Evolutionary conservation across 2,888 invertebrate species (phyloP).

Genomic region (Leptinotarsa tumamoca): DNA sequence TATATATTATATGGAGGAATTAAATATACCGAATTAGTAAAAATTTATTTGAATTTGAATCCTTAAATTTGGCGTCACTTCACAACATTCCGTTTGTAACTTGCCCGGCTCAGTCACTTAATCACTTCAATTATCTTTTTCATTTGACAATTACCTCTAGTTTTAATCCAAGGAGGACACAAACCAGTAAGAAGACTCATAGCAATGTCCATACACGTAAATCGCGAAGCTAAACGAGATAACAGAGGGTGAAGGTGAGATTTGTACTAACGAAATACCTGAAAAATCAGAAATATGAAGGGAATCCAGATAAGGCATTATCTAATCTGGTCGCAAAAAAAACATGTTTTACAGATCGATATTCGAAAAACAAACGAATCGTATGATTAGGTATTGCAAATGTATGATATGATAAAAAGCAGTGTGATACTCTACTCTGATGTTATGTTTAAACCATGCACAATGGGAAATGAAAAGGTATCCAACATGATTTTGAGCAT

Average conservation of each 20-base stretch:
- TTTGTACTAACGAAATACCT: constrained; percentile 1
- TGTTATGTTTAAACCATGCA: too few relatives aligned
- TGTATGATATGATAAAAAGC: too few relatives aligned
- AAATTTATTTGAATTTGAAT: too few relatives aligned
- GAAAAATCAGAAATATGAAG: background rate
- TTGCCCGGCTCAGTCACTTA: background rate
- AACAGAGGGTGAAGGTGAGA: background rate
- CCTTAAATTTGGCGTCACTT: too few relatives aligned
- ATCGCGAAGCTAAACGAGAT: background rate
- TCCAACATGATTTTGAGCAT: too few relatives aligned
- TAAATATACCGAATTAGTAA: too few relatives aligned
- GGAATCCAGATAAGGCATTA: constrained; percentile 6
- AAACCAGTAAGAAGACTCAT: constrained; percentile 33
- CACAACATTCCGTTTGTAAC: too few relatives aligned
- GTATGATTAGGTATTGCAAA: background rate
- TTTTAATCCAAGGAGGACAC: constrained; percentile 37
- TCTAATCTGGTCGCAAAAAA: constrained; percentile 9
- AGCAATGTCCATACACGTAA: background rate
- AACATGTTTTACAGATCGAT: constrained; percentile 6
- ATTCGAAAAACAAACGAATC: background rate
- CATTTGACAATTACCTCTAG: constrained; percentile 25
- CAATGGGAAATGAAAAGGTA: too few relatives aligned
- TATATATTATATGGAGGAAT: too few relatives aligned
- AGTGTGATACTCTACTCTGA: too few relatives aligned
- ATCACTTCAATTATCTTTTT: background rate